Percentiles rank a stretch among this genome's conserved stretches.
Conservation (phyloP, 2,888 invertebrate genomes). For the Agonopterix alstromeriana region DNA sequence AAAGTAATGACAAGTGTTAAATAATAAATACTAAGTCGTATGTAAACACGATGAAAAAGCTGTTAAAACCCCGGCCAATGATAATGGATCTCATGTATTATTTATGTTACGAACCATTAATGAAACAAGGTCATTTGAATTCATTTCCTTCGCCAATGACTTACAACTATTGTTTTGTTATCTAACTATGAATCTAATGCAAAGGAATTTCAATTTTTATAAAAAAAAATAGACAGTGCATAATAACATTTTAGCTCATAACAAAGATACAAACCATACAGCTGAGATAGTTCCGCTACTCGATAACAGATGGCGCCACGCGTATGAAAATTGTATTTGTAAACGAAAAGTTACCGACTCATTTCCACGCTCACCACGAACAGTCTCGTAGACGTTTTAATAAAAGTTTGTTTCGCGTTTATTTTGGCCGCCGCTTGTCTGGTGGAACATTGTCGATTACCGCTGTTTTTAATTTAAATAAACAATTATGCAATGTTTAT, state of each 20-base stretch:
- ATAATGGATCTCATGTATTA: conserved; percentile 64
- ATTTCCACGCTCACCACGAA: conserved; percentile 38
- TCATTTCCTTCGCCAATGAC: conserved; percentile 43
- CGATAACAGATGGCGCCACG: conserved; percentile 52
- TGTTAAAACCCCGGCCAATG: conserved; percentile 48
- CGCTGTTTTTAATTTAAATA: conserved; percentile 42
- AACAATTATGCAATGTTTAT: conserved; percentile 2
- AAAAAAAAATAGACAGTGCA: background rate
- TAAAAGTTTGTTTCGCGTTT: conserved; percentile 56
- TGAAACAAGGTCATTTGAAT: conserved; percentile 70
- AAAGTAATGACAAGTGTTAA: conserved; percentile 9
- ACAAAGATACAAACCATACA: background rate
- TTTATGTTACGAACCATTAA: conserved; percentile 54
- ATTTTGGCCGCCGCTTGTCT: conserved; percentile 43
- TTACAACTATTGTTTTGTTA: background rate
- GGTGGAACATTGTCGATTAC: conserved; percentile 23
- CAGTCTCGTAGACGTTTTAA: conserved; percentile 40
- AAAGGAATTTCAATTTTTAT: background rate
- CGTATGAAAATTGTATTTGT: conserved; percentile 9
- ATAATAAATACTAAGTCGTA: conserved; percentile 15
- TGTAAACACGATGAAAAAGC: conserved; percentile 42
- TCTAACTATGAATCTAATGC: background rate
- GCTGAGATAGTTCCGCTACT: conserved; percentile 49
- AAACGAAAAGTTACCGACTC: conserved; percentile 8
- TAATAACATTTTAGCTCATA: too few species aligned